These are phyloP conservation scores for Hippocampus abdominalis DNA, from an alignment of 2,113 vertebrate species.

Conservation along the genomic window DNA sequence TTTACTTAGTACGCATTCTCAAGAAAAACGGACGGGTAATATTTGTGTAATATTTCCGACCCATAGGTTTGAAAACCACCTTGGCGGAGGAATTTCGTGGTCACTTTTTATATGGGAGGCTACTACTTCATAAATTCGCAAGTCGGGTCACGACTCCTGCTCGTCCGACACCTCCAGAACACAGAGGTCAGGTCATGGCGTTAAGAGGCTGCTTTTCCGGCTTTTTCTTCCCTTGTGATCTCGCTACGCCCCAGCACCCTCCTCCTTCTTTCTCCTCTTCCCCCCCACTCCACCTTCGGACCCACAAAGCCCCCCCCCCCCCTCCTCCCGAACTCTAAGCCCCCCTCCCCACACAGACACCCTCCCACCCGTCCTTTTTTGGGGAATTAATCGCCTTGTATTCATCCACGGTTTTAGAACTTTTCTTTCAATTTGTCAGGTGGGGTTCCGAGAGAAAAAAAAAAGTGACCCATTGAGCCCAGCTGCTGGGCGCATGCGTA, in stretches of 20 bases:
- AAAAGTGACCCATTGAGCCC: constrained; percentile 64
- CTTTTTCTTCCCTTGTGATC: constrained; percentile 56
- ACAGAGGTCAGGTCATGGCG: constrained; percentile 44
- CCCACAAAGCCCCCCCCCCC: neutral
- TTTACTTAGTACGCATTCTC: neutral
- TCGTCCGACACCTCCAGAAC: constrained; percentile 9
- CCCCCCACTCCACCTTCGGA: neutral
- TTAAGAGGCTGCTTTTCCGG: constrained; percentile 25
- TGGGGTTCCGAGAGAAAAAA: neutral
- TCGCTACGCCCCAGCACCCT: constrained; percentile 59
- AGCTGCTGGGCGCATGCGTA: constrained; percentile 68
- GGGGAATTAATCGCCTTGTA: constrained; percentile 63
- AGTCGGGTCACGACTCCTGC: neutral
- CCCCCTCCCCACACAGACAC: neutral
- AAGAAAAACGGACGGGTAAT: neutral
- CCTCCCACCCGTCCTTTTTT: constrained; percentile 22
- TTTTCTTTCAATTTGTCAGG: constrained; percentile 67
- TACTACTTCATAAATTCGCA: neutral
- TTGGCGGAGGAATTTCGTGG: neutral
- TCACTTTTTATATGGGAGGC: neutral
- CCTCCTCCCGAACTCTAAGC: neutral
- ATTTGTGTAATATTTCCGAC: neutral
- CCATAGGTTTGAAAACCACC: neutral
- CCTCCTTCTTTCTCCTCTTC: constrained; percentile 9
- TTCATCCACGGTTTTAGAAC: constrained; percentile 64